Percentiles rank a stretch among this genome's conserved stretches.
phyloP scores from a whole-genome alignment of 2,797 vertebrate genomes.

The Nasua narica region DNA sequence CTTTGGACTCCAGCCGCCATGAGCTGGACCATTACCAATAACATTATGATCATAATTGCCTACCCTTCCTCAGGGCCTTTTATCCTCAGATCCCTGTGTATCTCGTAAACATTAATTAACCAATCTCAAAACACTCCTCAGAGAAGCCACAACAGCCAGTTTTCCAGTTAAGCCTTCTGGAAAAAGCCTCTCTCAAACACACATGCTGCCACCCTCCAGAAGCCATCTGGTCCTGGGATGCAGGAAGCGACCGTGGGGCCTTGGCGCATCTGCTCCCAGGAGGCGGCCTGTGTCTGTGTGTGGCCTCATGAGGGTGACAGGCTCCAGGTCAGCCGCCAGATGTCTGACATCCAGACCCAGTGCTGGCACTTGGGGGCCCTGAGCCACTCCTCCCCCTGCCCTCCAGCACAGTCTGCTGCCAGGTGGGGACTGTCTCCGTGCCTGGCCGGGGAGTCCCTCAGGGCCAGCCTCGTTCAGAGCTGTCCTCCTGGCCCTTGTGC shows the following conservation, averaged over 20 bases:
- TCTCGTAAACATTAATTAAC: conserved; percentile 65
- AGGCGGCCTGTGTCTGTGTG: not conserved
- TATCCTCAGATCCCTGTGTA: conserved; percentile 23
- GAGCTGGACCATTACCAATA: not conserved
- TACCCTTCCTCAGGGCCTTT: conserved; percentile 31
- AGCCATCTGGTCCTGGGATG: not conserved
- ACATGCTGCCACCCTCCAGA: not conserved
- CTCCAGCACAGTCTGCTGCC: not conserved
- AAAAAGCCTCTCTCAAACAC: not conserved
- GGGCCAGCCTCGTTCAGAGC: not conserved
- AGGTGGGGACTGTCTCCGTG: too few species aligned
- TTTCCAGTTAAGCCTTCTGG: not conserved
- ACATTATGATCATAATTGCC: not conserved
- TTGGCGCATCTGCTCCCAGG: not conserved
- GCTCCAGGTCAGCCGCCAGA: not conserved
- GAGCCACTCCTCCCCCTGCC: not conserved
- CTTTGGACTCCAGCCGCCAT: not conserved
- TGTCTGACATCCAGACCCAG: not conserved
- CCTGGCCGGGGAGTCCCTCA: not conserved
- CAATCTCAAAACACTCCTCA: conserved; percentile 25
- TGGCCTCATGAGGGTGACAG: not conserved
- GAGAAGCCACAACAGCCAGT: conserved; percentile 30
- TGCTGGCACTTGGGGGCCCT: not conserved
- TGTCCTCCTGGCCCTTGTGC: not conserved
- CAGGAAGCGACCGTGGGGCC: not conserved